Conservation (phyloP, 2,113 vertebrate genomes). For the Dendropsophus ebraccatus region DNA sequence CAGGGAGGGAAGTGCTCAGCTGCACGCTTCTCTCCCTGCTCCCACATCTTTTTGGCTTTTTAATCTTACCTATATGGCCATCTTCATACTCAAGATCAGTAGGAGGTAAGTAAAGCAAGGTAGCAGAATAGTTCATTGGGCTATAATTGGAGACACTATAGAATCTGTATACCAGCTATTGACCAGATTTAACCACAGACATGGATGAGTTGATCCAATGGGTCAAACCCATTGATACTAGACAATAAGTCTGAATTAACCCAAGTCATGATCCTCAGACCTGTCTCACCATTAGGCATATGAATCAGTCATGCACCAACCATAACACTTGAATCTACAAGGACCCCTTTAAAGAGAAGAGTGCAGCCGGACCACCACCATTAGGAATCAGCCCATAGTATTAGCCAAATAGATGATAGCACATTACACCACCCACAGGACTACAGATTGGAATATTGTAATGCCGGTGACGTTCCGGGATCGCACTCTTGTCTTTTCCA, state of each 20-base stretch:
- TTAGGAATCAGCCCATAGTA: not conserved
- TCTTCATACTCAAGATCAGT: not conserved
- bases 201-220: not conserved
- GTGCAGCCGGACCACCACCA: conserved; percentile 17
- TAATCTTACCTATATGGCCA: too few relatives aligned
- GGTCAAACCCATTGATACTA: not conserved
- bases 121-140: not conserved
- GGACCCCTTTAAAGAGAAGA: conserved; percentile 6
- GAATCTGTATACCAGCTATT: not conserved
- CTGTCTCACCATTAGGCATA: not conserved
- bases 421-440: not conserved
- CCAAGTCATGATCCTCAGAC: conserved; percentile 35
- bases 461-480: conserved; percentile 57
- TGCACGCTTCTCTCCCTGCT: too few relatives aligned
- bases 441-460: not conserved
- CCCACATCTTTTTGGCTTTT: too few relatives aligned
- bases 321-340: not conserved
- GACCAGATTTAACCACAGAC: too few relatives aligned
- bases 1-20: too few relatives aligned
- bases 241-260: not conserved
- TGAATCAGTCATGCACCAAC: conserved; percentile 33
- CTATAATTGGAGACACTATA: not conserved
- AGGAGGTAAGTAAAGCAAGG: not conserved
- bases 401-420: not conserved
- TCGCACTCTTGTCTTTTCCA: conserved; percentile 69